Conservation (phyloP, 2,113 vertebrate species). For the Machaerirhynchus nigripectus region DNA sequence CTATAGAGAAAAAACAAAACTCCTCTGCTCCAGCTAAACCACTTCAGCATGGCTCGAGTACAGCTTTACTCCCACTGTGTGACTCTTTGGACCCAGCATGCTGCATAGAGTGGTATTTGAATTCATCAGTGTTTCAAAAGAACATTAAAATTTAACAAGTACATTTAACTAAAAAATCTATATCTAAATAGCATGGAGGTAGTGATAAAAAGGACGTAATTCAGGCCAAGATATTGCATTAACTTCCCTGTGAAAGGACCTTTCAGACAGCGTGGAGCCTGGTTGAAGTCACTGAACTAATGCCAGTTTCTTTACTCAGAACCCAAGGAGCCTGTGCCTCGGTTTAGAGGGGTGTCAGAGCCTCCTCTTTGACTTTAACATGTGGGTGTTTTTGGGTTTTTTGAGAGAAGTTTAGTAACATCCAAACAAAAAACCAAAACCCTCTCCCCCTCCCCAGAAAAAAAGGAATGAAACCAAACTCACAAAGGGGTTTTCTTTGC, state of each 20-base stretch:
- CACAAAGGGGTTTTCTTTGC: background rate
- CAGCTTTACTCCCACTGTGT: background rate
- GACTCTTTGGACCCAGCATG: background rate
- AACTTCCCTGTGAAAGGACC: conserved; percentile 29
- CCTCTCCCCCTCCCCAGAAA: no score
- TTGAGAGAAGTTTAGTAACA: background rate
- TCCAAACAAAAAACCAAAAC: background rate
- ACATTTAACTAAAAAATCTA: conserved; percentile 53
- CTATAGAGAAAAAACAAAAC: background rate
- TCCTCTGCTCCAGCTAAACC: background rate
- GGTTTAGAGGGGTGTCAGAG: background rate
- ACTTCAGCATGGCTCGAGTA: background rate
- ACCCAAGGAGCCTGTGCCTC: background rate
- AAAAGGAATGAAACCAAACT: background rate
- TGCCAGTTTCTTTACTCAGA: background rate
- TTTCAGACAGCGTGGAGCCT: background rate
- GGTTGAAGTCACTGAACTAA: background rate
- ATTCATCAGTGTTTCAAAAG: conserved; percentile 49
- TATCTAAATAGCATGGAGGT: conserved; percentile 36
- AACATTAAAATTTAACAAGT: conserved; percentile 61
- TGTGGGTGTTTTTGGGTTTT: background rate
- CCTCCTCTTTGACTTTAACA: background rate
- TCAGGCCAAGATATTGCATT: conserved; percentile 42
- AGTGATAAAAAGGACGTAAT: conserved; percentile 56
- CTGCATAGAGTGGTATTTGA: background rate